phyloP scores from a whole-genome alignment of 2,113 vertebrate genomes.

The Spea bombifrons region DNA sequence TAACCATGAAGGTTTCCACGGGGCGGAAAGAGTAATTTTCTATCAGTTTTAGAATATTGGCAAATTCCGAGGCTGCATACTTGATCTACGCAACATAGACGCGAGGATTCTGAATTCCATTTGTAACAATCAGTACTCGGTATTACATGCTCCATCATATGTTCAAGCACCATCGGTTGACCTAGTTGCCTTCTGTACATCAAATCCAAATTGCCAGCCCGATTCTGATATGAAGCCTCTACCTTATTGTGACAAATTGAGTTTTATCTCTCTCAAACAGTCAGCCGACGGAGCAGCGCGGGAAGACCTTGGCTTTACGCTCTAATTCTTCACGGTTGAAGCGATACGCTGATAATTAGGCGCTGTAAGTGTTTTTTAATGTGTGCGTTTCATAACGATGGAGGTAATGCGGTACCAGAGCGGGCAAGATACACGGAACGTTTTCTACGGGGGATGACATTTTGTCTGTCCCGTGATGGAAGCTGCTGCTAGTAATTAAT shows the following conservation, averaged over 20 bases:
- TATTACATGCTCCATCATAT: not conserved
- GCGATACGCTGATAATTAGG: conserved; percentile 26
- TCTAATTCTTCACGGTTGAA: conserved; percentile 36
- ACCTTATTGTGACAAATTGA: not conserved
- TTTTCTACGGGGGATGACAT: conserved; percentile 23
- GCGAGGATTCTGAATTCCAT: no score
- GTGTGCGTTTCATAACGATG: conserved; percentile 29
- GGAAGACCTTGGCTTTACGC: conserved; percentile 1
- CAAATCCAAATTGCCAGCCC: conserved; percentile 4
- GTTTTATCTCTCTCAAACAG: conserved; percentile 10
- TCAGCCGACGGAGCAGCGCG: not conserved
- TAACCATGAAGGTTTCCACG: no score
- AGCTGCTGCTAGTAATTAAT: conserved; percentile 22
- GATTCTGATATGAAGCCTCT: not conserved
- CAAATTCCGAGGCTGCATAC: no score
- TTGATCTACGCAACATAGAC: no score
- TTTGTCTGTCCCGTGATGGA: conserved; percentile 12
- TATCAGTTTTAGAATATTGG: no score
- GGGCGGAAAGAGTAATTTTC: no score
- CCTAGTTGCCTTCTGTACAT: conserved; percentile 7
- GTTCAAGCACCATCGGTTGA: conserved; percentile 8
- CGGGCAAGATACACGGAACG: not conserved
- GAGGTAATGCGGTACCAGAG: conserved; percentile 7
- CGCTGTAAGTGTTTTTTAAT: conserved; percentile 37
- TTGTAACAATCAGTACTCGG: not conserved